Evolutionary conservation across 2,888 invertebrate genomes (phyloP).

Genomic region (Tuberolachnus salignus): DNA sequence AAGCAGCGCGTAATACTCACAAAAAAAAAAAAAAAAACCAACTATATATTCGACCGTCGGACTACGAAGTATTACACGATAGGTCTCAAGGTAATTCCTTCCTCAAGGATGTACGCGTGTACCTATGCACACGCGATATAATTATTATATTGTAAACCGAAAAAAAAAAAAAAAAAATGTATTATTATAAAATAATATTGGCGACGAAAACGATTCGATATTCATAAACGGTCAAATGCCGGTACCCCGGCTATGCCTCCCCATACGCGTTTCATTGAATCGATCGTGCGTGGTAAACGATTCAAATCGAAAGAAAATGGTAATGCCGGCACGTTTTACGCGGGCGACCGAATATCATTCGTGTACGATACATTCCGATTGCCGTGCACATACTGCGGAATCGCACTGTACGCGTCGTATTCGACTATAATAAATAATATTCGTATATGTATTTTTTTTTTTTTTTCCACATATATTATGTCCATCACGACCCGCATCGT

Average conservation of each 20-base stretch:
- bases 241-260: no score
- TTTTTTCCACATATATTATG: background rate
- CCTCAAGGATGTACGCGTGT: no score
- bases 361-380: background rate
- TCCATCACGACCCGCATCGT: no score
- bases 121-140: no score
- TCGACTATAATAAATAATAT: background rate
- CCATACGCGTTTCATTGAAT: background rate
- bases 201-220: background rate
- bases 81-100: no score
- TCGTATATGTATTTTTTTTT: background rate
- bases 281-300: background rate
- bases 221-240: background rate
- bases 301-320: slow-evolving; percentile 9
- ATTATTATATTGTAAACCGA: no score
- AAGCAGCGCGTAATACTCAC: no score
- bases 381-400: background rate
- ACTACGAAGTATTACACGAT: no score
- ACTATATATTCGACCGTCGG: no score
- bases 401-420: background rate
- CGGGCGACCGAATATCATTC: background rate
- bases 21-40: no score
- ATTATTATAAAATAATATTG: no score
- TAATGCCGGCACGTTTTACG: background rate
- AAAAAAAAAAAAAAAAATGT: no score